Percentiles rank a stretch among this genome's conserved stretches.
These are phyloP conservation scores for Drosophila watanabei DNA, from an alignment of 1,140 invertebrate genomes.

Conservation along the genomic window DNA sequence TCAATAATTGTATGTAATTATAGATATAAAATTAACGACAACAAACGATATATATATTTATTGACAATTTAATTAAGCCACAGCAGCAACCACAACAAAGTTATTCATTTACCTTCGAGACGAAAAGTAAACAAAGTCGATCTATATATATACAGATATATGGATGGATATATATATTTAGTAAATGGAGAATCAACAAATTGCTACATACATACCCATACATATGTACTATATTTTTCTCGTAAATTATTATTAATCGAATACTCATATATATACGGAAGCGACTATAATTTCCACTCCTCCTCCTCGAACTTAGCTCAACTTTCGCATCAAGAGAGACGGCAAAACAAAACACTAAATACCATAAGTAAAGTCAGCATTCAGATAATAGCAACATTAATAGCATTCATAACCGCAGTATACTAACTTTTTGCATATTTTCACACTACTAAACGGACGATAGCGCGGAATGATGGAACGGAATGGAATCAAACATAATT, in stretches of 20 bases:
- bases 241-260: constrained; percentile 60
- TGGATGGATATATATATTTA: constrained; percentile 51
- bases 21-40: constrained; percentile 43
- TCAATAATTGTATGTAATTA: constrained; percentile 77
- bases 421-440: constrained; percentile 50
- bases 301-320: constrained; percentile 33
- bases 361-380: constrained; percentile 10
- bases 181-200: constrained; percentile 42
- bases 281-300: constrained; percentile 44
- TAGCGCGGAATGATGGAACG: constrained; percentile 43
- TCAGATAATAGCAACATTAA: constrained; percentile 46
- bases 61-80: constrained; percentile 66
- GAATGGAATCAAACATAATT: constrained; percentile 45
- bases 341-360: constrained; percentile 28
- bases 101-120: constrained; percentile 62
- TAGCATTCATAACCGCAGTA: constrained; percentile 45
- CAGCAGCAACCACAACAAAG: constrained; percentile 30
- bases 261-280: constrained; percentile 39
- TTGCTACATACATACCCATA: constrained; percentile 37
- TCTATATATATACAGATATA: constrained; percentile 55
- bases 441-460: constrained; percentile 44
- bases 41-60: constrained; percentile 66
- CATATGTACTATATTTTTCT: constrained; percentile 82
- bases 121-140: constrained; percentile 39
- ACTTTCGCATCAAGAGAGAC: constrained; percentile 39